A percentile compares a stretch with the other conserved stretches of the same genome.
Conservation (phyloP, 2,113 vertebrate species). For the Orientallactaga bullata region DNA sequence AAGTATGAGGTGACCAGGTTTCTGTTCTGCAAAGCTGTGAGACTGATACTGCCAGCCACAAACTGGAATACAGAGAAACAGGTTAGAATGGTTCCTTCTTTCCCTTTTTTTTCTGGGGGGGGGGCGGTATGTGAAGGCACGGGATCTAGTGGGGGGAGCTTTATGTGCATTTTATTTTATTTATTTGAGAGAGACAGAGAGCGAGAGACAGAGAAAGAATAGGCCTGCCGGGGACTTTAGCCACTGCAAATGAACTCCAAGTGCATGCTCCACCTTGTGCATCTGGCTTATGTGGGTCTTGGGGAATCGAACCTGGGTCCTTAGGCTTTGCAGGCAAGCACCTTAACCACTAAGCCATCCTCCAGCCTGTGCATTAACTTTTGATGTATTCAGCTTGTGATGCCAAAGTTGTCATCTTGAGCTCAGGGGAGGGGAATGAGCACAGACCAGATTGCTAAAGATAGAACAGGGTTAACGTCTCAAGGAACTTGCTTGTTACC, state of each 20-base stretch:
- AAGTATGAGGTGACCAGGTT: background rate
- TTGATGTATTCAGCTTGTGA: background rate
- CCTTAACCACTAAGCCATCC: too few species aligned
- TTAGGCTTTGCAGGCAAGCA: too few species aligned
- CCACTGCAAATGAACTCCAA: too few species aligned
- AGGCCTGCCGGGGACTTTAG: too few species aligned
- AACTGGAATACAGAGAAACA: background rate
- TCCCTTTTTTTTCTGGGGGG: background rate
- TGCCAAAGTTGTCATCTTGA: background rate
- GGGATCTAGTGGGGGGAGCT: background rate
- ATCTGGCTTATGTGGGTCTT: too few species aligned
- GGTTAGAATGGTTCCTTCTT: background rate
- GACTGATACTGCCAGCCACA: background rate
- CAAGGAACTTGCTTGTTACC: background rate
- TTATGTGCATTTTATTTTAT: background rate
- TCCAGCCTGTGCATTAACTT: background rate
- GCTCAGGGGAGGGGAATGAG: background rate
- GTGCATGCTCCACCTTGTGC: too few species aligned
- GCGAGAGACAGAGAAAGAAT: too few species aligned
- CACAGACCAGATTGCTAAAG: background rate
- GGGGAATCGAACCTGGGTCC: too few species aligned
- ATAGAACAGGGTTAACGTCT: background rate
- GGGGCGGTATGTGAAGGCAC: too few species aligned
- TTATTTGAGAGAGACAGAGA: too few species aligned
- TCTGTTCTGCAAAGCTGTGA: background rate